Evolutionary conservation across 1,140 invertebrate genomes (phyloP).

Genomic region (Drosophila willistoni): DNA sequence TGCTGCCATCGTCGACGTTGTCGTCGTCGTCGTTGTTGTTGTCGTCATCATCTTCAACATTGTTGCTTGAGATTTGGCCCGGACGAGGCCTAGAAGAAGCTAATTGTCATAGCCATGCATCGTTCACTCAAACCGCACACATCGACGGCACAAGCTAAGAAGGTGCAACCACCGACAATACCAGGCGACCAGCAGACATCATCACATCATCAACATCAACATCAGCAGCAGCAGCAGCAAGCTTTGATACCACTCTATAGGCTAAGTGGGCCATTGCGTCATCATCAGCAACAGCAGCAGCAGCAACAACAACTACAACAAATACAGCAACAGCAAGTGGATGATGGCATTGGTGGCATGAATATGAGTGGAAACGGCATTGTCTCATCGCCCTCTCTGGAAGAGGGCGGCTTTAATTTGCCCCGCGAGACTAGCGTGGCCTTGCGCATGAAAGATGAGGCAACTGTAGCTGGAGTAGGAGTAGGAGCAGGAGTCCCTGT

Average conservation of each 20-base stretch:
- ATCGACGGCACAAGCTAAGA: conserved; percentile 88
- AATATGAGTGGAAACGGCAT: conserved; percentile 82
- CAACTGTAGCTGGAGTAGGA: conserved; percentile 4
- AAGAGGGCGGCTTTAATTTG: conserved; percentile 81
- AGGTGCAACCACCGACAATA: conserved; percentile 92
- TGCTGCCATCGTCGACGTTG: conserved; percentile 29
- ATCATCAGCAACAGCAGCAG: conserved; percentile 54
- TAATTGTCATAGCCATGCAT: conserved; percentile 88
- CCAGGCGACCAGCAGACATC: conserved; percentile 86
- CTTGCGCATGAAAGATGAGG: conserved; percentile 75
- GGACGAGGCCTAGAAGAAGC: conserved; percentile 43
- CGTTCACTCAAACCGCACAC: conserved; percentile 88
- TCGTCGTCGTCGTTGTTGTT: conserved; percentile 23
- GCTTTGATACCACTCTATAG: conserved; percentile 83
- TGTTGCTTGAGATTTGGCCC: conserved; percentile 48
- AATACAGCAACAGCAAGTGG: conserved; percentile 51
- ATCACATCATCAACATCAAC: conserved; percentile 85
- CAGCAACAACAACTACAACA: conserved; percentile 40
- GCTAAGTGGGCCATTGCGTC: conserved; percentile 67
- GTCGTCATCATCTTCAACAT: conserved; percentile 29
- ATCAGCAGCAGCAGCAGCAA: conserved; percentile 87
- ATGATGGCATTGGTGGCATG: conserved; percentile 70
- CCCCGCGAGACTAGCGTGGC: conserved; percentile 80
- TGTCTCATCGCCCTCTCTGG: conserved; percentile 82
- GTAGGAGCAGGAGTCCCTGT: conserved; percentile 26